A percentile compares a stretch with the other conserved stretches of the same genome.
phyloP scores from a whole-genome alignment of 2,888 invertebrate genomes.

The Catocala sponsa region DNA sequence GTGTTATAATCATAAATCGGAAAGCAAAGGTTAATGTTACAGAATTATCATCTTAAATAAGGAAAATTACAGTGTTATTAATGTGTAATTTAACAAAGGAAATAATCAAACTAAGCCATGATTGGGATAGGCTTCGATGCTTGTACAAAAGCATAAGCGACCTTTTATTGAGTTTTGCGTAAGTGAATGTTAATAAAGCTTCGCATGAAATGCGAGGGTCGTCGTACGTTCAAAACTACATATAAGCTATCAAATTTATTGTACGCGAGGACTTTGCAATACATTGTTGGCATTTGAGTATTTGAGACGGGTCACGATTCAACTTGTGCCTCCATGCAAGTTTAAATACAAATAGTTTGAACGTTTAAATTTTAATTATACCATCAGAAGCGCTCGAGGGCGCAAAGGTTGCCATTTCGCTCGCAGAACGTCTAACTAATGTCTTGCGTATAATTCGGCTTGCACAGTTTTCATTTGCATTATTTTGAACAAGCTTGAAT shows the following conservation, averaged over 20 bases:
- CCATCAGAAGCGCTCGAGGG: slow-evolving; percentile 11
- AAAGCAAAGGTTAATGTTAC: too few relatives aligned
- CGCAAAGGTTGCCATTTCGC: slow-evolving; percentile 11
- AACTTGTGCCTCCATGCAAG: slow-evolving; percentile 42
- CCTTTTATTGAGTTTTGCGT: slow-evolving; percentile 36
- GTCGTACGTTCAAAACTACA: slow-evolving; percentile 23
- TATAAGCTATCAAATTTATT: slow-evolving; percentile 32
- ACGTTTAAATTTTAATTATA: slow-evolving; percentile 29
- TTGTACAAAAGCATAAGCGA: slow-evolving; percentile 24
- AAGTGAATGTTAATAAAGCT: slow-evolving; percentile 46
- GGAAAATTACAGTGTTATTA: too few relatives aligned
- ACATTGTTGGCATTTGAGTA: slow-evolving; percentile 58
- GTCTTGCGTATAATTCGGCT: slow-evolving; percentile 2
- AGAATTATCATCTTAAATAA: too few relatives aligned
- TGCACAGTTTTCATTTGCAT: slow-evolving; percentile 4
- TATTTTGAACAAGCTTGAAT: slow-evolving; percentile 1
- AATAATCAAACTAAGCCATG: too few relatives aligned
- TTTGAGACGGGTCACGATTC: slow-evolving; percentile 58
- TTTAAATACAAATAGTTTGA: slow-evolving; percentile 38
- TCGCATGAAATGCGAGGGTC: slow-evolving; percentile 28
- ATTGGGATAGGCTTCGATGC: slow-evolving; percentile 5
- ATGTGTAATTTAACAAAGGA: too few relatives aligned
- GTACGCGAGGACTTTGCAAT: slow-evolving; percentile 31
- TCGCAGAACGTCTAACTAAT: slow-evolving; percentile 3
- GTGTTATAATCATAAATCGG: too few relatives aligned